These are phyloP conservation scores for Stichodactyla helianthus DNA, from an alignment of 64 coral and sea anemone genomes.

Conservation along the genomic window DNA sequence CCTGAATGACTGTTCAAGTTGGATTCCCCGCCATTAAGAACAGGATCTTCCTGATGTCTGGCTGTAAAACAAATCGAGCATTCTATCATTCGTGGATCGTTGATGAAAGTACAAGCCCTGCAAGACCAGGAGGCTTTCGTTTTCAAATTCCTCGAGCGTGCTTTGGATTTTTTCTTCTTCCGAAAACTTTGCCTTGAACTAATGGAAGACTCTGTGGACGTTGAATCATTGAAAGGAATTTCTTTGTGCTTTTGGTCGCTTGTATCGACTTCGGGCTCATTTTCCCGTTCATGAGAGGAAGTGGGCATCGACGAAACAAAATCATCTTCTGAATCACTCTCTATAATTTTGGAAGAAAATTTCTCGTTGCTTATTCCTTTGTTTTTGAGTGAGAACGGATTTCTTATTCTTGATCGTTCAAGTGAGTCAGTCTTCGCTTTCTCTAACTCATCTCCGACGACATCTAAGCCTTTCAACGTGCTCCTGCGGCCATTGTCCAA, in stretches of 20 bases:
- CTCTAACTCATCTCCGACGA: not conserved
- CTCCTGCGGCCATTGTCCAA: not conserved
- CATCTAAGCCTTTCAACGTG: not conserved
- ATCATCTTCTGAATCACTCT: constrained; percentile 9
- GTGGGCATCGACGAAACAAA: not conserved
- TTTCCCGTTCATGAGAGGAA: not conserved
- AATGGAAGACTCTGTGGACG: not conserved
- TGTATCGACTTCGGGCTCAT: not conserved
- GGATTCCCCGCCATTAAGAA: not conserved
- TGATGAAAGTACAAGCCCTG: constrained; percentile 62
- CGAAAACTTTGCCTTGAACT: not conserved
- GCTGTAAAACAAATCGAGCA: constrained; percentile 76
- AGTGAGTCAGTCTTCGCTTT: not conserved
- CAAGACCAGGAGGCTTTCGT: constrained; percentile 53
- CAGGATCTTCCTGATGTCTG: not conserved
- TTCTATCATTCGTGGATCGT: constrained; percentile 78
- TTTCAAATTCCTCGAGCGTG: not conserved
- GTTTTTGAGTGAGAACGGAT: not conserved
- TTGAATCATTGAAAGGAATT: not conserved
- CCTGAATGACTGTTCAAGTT: no score
- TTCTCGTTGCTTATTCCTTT: not conserved
- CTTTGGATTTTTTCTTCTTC: not conserved
- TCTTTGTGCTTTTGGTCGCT: not conserved
- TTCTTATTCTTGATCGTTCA: not conserved
- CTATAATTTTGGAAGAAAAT: not conserved